These are phyloP conservation scores for Lepidocyrtinus sp. DNA, from an alignment of 2,888 invertebrate genomes.

Conservation along the genomic window DNA sequence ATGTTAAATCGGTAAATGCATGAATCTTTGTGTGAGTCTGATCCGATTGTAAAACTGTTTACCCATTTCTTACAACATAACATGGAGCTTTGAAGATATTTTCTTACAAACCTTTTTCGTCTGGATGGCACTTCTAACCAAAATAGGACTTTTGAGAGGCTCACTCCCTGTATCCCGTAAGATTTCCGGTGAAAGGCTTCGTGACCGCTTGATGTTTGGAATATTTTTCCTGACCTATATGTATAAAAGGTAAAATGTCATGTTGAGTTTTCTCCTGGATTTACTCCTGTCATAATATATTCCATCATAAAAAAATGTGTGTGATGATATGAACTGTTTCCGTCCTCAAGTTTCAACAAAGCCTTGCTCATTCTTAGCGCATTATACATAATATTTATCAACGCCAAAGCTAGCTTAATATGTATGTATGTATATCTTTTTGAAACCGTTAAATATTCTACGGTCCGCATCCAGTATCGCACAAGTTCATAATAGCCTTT, in stretches of 20 bases:
- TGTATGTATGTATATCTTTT: no score
- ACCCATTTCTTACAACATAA: background rate
- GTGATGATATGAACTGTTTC: no score
- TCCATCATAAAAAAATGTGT: background rate
- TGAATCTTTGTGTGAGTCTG: no score
- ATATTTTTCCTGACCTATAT: constrained; percentile 39
- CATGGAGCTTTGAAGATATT: background rate
- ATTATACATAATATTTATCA: no score
- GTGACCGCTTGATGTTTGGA: constrained; percentile 54
- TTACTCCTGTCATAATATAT: background rate
- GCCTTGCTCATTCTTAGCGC: no score
- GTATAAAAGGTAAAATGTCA: constrained; percentile 3
- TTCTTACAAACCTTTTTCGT: constrained; percentile 34
- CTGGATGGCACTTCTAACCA: constrained; percentile 53
- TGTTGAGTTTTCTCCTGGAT: background rate
- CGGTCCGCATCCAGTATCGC: no score
- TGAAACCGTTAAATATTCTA: no score
- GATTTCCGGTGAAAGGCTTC: constrained; percentile 68
- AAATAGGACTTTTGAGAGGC: constrained; percentile 55
- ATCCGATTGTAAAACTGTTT: background rate
- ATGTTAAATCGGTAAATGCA: no score
- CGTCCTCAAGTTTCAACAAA: no score
- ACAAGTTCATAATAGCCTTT: no score
- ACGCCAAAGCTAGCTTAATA: no score
- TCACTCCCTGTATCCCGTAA: constrained; percentile 57